Evolutionary conservation across 2,113 vertebrate species (phyloP), one percentile per base, ranked within the genome.

Genomic region (Puma concolor): DNA sequence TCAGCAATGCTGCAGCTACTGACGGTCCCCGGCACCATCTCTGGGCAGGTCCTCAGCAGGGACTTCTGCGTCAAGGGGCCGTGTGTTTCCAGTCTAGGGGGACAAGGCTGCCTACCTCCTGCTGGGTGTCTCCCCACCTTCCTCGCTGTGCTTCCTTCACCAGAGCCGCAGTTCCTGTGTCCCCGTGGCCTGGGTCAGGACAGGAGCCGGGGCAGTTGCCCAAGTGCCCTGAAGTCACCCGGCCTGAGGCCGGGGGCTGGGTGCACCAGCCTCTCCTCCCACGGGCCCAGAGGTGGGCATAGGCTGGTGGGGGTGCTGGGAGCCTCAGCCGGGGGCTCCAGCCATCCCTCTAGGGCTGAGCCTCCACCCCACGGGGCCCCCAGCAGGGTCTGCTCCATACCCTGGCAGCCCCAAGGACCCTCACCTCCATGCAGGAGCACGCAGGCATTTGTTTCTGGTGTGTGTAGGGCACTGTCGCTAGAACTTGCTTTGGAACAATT

Each of bases 11-110:
- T 64, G 86, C 14, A 5, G 38, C 82, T 25, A 0, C 1, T 15
- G 31, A 15, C 19, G 2, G 60, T n/a, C 7, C 44, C 41, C 21
- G 0, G 48, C 6, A 5, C 19, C 66, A 7, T 63, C 31, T 67
- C 36, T 4, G 31, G 4, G 29, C 14, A 0, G 31, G 4, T 69
- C 31, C 44, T 80, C 2, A 0, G 41, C 1, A 3, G 19, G 54
- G 48, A 7, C 5, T 2, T 27, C 5, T 5, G 33, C 14, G 15
- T 44, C 33, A 31, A 48, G 33, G 38, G 38, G 25, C 72, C 12
- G 12, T 41, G 60, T n/a, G 66, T 21, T 76, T 54, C 66, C 19
- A n/a, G 76, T 14, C 44, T 50, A n/a, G 48, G 83, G 38, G 36
- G n/a, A 21, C 11, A 1, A 2, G 69, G 50, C 36, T 60, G 31